A percentile compares a stretch with the other conserved stretches of the same genome.
Conservation (phyloP, 2,797 vertebrate species). For the Manis crassicaudata region DNA sequence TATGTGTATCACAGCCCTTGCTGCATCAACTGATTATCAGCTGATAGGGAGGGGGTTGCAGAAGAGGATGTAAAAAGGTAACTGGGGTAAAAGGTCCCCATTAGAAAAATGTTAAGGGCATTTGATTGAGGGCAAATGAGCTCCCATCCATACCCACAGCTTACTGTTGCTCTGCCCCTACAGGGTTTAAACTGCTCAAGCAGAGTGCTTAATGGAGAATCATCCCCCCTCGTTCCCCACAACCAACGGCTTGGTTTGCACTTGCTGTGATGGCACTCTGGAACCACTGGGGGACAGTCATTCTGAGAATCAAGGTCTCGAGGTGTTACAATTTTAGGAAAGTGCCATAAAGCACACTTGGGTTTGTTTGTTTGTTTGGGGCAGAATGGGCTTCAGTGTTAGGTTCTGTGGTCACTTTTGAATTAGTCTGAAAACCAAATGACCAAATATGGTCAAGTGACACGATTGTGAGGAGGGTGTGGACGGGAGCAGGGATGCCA, state of each 20-base stretch:
- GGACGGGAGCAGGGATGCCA: rapidly evolving
- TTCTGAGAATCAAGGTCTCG: not conserved
- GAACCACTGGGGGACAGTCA: not conserved
- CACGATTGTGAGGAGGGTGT: not conserved
- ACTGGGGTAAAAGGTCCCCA: constrained; percentile 50
- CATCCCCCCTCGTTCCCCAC: rapidly evolving
- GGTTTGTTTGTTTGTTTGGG: not conserved
- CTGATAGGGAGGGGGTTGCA: constrained; percentile 69
- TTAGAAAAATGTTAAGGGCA: constrained; percentile 52
- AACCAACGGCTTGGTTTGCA: not conserved
- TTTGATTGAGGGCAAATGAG: not conserved
- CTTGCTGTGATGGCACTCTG: rapidly evolving
- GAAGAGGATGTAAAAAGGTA: constrained; percentile 70
- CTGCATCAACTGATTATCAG: constrained; percentile 78
- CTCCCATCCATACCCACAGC: not conserved
- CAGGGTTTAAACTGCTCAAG: constrained; percentile 24
- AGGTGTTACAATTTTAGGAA: not conserved
- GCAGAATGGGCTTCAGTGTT: not conserved
- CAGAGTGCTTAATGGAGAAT: not conserved
- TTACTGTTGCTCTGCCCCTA: not conserved
- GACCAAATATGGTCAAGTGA: not conserved
- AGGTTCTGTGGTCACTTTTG: not conserved
- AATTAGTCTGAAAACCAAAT: not conserved
- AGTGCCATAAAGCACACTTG: not conserved
- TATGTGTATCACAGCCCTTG: constrained; percentile 75